phyloP scores from a whole-genome alignment of 2,888 invertebrate genomes.

The Thyatira batis region DNA sequence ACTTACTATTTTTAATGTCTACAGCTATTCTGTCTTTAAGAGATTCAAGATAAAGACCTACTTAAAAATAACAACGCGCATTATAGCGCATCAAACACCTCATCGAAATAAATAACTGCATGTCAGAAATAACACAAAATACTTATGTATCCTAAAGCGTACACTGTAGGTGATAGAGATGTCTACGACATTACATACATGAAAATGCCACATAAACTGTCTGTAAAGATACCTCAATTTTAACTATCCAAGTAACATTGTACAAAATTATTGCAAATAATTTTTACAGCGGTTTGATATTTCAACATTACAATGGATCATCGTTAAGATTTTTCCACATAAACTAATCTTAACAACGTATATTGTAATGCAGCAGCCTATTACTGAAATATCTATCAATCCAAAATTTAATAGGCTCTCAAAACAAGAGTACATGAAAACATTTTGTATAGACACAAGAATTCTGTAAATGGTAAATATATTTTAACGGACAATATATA shows the following conservation, averaged over 20 bases:
- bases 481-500: constrained; percentile 83
- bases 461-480: constrained; percentile 83
- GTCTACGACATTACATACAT: constrained; percentile 54
- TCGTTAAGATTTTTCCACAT: constrained; percentile 35
- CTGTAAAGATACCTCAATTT: constrained; percentile 42
- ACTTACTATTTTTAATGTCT: not conserved
- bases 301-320: constrained; percentile 50
- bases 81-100: not conserved
- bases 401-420: constrained; percentile 80
- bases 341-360: constrained; percentile 52
- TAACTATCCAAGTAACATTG: constrained; percentile 63
- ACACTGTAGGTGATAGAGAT: constrained; percentile 18
- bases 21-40: not conserved
- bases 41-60: not conserved
- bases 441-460: constrained; percentile 83
- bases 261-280: constrained; percentile 70
- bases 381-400: constrained; percentile 39
- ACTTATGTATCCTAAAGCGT: constrained; percentile 13
- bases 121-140: constrained; percentile 4
- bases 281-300: constrained; percentile 56
- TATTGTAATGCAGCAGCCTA: constrained; percentile 48
- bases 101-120: not conserved
- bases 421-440: constrained; percentile 83
- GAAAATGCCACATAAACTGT: constrained; percentile 70
- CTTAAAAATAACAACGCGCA: not conserved